Base-by-base conservation (phyloP, 2,888 invertebrate species). In the Sinohyriopsis cumingii region DNA sequence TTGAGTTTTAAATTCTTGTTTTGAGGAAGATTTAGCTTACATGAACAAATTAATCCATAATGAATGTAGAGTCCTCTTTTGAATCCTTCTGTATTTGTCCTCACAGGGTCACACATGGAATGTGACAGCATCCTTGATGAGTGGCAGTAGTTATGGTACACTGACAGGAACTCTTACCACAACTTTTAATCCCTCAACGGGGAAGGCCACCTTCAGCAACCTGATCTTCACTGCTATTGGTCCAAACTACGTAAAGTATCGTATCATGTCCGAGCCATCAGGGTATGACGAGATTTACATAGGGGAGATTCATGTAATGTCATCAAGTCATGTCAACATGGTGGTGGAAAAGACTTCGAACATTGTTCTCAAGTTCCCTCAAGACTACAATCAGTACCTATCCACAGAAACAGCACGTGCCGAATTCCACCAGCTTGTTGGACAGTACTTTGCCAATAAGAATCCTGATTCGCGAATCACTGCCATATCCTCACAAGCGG, bases 331-430 rank as follows among this genome's bases (percentile, higher is more conserved):
- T 66, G 70, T 72, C 12, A 72, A 73, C 22, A 72, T 79, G 61
- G 67, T 63, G 3, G 61, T 75, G 20, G 78, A 82, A 55, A 72
- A 77, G 53, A 70, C 67, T 19, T 75, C 73, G 20, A 65, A 72
- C 55, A 69, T 83, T 5, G 71, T 78, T 68, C 68, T 84, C 45
- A 77, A 77, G 59, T 80, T 85, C 65, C 71, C 80, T 22, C 80
- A 74, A 2, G 76, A 82, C 64, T 85, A 78, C 70, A 72, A 75
- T 62, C 68, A 71, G 18, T 69, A 80, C 19, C 67, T 79, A 4
- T 69, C 66, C 18, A 63, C 73, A 18, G 45, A 12, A 45, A 68
- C 70, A 19, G 65, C 67, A 18, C 69, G 75, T 60, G 75, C 79
- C 45, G 66, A 78, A 64, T 79, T 75, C 63, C 74, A 76, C 12